Evolutionary conservation across 2,113 vertebrate species (phyloP).

Genomic region (Climacteris rufus): DNA sequence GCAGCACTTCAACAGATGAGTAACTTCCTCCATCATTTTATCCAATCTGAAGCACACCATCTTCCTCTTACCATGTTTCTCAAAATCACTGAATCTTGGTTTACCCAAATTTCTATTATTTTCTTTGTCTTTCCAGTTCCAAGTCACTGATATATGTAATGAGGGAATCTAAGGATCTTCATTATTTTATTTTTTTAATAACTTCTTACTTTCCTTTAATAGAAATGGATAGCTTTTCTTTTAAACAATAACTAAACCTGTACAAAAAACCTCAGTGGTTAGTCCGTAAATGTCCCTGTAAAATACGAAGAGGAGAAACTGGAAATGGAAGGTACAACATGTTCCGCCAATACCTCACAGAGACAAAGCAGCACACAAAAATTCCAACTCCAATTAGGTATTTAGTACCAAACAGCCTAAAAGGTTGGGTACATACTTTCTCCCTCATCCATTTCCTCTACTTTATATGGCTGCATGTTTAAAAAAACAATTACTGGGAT

Average conservation of each 20-base stretch:
- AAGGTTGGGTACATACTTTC: background rate
- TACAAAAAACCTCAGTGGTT: background rate
- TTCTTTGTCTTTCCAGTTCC: background rate
- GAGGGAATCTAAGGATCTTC: background rate
- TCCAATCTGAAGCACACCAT: background rate
- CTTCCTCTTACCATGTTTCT: background rate
- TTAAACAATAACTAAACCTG: background rate
- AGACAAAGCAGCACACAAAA: background rate
- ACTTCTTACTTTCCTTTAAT: background rate
- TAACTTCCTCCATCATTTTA: background rate
- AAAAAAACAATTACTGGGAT: constrained; percentile 38
- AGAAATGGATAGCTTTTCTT: background rate
- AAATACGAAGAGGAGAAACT: background rate
- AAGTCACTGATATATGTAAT: background rate
- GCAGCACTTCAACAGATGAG: background rate
- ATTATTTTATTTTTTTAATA: fast-evolving
- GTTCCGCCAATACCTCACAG: background rate
- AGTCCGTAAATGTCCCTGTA: background rate
- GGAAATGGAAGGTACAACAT: background rate
- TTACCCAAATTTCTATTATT: background rate
- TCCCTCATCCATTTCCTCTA: background rate
- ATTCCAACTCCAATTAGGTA: background rate
- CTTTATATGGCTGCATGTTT: background rate
- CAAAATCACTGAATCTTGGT: background rate
- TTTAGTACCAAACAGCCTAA: background rate